Percentiles rank a stretch among this genome's conserved stretches.
Conservation (phyloP, 2,113 vertebrate species). For the Crotalus tigris region DNA sequence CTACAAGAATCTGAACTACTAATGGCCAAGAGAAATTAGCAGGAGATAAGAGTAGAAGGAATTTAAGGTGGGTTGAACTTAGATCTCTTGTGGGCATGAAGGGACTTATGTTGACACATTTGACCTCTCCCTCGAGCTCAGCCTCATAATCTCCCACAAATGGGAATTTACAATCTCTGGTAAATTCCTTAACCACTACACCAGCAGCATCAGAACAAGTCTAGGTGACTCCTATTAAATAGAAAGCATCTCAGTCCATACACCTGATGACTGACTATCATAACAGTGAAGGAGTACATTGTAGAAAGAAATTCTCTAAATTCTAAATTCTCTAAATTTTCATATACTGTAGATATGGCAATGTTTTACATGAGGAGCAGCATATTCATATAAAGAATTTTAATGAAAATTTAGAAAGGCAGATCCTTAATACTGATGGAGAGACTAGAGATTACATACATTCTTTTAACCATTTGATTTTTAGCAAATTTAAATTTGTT, state of each 20-base stretch:
- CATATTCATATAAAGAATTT: neutral
- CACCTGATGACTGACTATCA: neutral
- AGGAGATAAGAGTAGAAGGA: neutral
- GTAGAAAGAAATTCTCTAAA: neutral
- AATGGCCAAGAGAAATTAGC: neutral
- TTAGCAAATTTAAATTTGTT: neutral
- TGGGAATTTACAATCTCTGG: neutral
- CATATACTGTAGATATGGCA: neutral
- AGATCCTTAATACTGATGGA: neutral
- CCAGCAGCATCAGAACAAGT: neutral
- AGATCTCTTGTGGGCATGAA: neutral
- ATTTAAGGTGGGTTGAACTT: neutral
- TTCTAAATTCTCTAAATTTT: neutral
- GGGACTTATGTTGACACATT: neutral
- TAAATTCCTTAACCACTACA: neutral
- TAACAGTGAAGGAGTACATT: neutral
- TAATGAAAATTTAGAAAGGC: neutral
- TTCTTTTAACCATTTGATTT: neutral
- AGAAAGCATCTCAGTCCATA: neutral
- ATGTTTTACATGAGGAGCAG: neutral
- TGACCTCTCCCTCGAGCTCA: neutral
- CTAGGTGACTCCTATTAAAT: neutral
- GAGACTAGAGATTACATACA: neutral
- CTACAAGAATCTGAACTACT: neutral
- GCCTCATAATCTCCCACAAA: neutral